Evolutionary conservation across 92 coral and sea anemone species (phyloP).

Genomic region (Hydrozoanthus gracilis): DNA sequence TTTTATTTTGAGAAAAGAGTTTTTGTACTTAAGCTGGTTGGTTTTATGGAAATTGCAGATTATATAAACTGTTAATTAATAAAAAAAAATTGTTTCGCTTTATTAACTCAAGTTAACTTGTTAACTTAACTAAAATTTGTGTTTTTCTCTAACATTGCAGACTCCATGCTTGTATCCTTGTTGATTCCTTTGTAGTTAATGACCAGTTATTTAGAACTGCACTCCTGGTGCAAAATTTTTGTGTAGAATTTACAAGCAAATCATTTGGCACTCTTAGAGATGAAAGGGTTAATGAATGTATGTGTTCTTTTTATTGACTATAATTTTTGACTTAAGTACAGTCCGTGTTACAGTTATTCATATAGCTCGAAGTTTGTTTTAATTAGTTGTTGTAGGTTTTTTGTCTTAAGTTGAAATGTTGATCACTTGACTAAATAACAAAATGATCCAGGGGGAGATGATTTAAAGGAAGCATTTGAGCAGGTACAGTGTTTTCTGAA

Average conservation of each 20-base stretch:
- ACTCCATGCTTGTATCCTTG: constrained; percentile 99
- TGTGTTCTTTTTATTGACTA: too few relatives aligned
- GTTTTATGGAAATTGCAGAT: too few relatives aligned
- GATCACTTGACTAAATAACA: constrained; percentile 18
- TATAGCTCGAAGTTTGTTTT: not conserved
- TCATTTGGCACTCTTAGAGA: not conserved
- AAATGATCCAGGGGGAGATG: constrained; percentile 85
- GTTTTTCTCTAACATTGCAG: constrained; percentile 50
- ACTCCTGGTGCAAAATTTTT: not conserved
- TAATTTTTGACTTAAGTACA: too few relatives aligned
- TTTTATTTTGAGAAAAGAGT: too few relatives aligned
- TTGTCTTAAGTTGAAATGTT: not conserved
- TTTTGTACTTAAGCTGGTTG: too few relatives aligned
- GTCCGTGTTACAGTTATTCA: not conserved
- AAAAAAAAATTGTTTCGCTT: not conserved
- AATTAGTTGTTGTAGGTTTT: not conserved
- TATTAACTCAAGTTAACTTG: not conserved
- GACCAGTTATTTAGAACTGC: not conserved
- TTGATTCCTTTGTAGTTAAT: not conserved
- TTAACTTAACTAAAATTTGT: not conserved
- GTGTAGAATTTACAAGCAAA: not conserved
- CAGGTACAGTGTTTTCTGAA: constrained; percentile 63
- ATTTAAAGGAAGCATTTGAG: constrained; percentile 94
- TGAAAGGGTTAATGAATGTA: too few relatives aligned
- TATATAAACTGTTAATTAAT: not conserved